These are phyloP conservation scores for Catharus minimus DNA, from an alignment of 2,113 vertebrate species.

Conservation along the genomic window DNA sequence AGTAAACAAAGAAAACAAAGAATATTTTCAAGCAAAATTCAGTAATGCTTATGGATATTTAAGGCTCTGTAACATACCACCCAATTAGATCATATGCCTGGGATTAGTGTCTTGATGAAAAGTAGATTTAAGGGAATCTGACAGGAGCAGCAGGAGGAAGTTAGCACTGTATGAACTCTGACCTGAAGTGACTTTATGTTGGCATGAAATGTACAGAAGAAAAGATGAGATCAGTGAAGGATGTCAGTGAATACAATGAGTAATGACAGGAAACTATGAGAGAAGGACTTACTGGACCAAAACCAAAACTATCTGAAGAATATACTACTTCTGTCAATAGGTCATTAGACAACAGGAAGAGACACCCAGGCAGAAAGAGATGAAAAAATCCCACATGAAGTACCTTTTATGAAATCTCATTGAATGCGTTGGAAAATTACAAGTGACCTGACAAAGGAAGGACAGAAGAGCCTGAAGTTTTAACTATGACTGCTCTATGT, in stretches of 20 bases:
- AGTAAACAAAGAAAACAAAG: neutral
- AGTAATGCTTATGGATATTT: neutral
- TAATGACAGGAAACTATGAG: slow-evolving; percentile 27
- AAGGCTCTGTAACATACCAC: neutral
- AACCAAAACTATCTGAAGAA: slow-evolving; percentile 11
- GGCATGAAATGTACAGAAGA: neutral
- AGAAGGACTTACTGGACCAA: slow-evolving; percentile 19
- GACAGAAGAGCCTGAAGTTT: neutral
- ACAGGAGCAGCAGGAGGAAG: slow-evolving; percentile 28
- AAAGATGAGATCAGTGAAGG: slow-evolving; percentile 53
- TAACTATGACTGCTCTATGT: neutral
- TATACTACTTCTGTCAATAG: slow-evolving; percentile 1
- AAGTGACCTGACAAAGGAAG: neutral
- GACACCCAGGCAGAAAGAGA: neutral
- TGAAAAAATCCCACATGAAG: neutral
- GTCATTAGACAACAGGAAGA: neutral
- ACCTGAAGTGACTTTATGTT: slow-evolving; percentile 27
- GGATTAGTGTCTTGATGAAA: slow-evolving; percentile 15
- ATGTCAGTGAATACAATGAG: neutral
- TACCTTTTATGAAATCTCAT: neutral
- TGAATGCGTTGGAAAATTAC: neutral
- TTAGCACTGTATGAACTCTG: slow-evolving; percentile 26
- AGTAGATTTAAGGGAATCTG: slow-evolving; percentile 18
- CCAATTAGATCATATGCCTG: slow-evolving; percentile 16
- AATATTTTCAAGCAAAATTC: neutral